phyloP scores from a whole-genome alignment of 2,888 invertebrate species.

The Drosophila limbata region DNA sequence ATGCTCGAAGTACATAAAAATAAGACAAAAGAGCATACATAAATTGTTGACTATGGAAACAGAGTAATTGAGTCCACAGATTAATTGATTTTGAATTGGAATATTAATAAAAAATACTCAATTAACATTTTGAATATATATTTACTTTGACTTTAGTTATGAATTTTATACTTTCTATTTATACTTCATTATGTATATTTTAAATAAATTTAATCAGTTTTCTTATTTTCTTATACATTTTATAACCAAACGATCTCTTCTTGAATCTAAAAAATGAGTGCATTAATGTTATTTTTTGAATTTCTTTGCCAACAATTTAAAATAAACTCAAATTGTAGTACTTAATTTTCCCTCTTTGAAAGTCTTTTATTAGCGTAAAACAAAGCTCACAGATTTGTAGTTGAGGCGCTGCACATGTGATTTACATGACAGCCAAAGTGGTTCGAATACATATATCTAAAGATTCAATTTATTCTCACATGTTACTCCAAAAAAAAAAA shows the following conservation, averaged over 20 bases:
- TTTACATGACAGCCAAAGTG: conserved; percentile 24
- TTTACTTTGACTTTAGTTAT: no score
- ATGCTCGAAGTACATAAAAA: conserved; percentile 8
- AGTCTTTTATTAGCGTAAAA: not conserved
- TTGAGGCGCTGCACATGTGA: conserved; percentile 23
- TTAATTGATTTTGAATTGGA: not conserved
- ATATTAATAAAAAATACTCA: no score
- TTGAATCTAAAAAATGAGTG: not conserved
- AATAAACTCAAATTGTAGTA: not conserved
- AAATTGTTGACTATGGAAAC: conserved; percentile 9
- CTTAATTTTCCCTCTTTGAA: not conserved
- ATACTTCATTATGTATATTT: no score
- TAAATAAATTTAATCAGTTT: no score
- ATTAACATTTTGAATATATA: no score
- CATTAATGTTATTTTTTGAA: not conserved
- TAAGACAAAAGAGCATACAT: not conserved
- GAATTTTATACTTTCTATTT: no score
- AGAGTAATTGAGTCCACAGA: not conserved
- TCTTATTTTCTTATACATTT: no score
- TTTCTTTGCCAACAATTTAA: not conserved
- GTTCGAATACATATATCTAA: conserved; percentile 1
- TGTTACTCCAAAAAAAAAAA: not conserved
- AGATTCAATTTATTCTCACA: conserved; percentile 5
- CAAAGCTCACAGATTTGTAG: not conserved
- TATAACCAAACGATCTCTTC: no score